Conservation (phyloP, 2,113 vertebrate species). For the Vidua chalybeata region DNA sequence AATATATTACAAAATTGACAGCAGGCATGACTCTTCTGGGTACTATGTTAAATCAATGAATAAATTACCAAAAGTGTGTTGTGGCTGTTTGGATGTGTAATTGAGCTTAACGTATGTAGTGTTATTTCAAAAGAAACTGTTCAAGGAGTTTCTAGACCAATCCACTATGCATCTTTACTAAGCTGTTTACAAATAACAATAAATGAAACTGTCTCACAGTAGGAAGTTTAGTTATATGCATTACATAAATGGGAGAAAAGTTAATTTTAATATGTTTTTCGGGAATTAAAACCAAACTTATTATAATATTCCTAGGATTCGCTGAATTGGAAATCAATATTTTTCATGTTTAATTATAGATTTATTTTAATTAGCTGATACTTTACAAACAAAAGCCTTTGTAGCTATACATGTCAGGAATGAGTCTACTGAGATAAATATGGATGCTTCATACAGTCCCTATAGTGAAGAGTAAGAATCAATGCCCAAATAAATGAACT, state of each 20-base stretch:
- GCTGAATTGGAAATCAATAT: constrained; percentile 70
- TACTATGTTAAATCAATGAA: constrained; percentile 89
- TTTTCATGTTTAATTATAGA: constrained; percentile 69
- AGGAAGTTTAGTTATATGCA: constrained; percentile 79
- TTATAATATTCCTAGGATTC: constrained; percentile 63
- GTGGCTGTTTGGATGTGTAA: constrained; percentile 87
- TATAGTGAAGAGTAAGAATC: background rate
- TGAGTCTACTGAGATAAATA: constrained; percentile 15
- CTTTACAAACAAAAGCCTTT: constrained; percentile 36
- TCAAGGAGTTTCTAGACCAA: constrained; percentile 82
- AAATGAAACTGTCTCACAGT: constrained; percentile 82
- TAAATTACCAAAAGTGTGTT: constrained; percentile 88
- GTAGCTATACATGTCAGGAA: constrained; percentile 2
- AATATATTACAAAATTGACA: constrained; percentile 89
- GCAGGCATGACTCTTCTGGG: constrained; percentile 87
- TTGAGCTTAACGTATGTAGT: constrained; percentile 86
- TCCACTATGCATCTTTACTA: constrained; percentile 77
- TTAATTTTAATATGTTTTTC: constrained; percentile 78
- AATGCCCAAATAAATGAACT: constrained; percentile 8
- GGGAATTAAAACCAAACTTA: constrained; percentile 75
- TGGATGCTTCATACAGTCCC: background rate
- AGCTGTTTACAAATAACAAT: constrained; percentile 83
- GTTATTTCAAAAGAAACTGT: constrained; percentile 87
- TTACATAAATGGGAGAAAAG: constrained; percentile 77
- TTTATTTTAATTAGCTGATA: constrained; percentile 74